Conservation (phyloP, 2,888 invertebrate genomes). For the Spodoptera littoralis region DNA sequence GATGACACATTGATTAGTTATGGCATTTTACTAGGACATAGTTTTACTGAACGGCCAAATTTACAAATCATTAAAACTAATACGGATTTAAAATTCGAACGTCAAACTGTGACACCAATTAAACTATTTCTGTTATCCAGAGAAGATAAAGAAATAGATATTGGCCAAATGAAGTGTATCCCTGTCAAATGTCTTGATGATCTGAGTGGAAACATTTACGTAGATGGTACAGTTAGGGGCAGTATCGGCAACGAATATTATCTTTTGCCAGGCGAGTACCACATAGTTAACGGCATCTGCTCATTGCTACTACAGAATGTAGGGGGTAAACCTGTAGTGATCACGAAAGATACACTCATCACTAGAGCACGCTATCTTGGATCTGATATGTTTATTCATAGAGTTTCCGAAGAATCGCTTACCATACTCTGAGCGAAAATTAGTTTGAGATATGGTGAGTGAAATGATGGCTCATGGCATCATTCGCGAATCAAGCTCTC, state of each 20-base stretch:
- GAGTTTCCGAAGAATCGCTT: too few relatives aligned
- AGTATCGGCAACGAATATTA: too few relatives aligned
- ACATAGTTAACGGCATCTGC: too few relatives aligned
- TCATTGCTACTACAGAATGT: too few relatives aligned
- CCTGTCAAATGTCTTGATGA: too few relatives aligned
- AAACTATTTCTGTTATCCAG: neutral
- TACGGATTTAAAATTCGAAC: constrained; percentile 6
- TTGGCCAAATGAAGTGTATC: neutral
- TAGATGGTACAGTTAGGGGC: too few relatives aligned
- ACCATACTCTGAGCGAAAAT: neutral
- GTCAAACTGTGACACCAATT: neutral
- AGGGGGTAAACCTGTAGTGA: too few relatives aligned
- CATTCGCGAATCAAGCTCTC: neutral
- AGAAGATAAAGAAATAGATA: neutral
- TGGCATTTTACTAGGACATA: constrained; percentile 4
- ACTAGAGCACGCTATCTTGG: too few relatives aligned
- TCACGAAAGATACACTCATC: too few relatives aligned
- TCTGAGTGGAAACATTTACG: too few relatives aligned
- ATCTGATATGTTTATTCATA: too few relatives aligned
- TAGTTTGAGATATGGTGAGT: neutral
- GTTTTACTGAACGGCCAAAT: constrained; percentile 8
- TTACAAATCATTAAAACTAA: constrained; percentile 5
- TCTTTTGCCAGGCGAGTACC: too few relatives aligned
- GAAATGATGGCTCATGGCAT: neutral
- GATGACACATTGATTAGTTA: constrained; percentile 7